Percentiles rank a stretch among this genome's conserved stretches.
Conservation (phyloP, 2,888 invertebrate species). For the Pyrochroa serraticornis region DNA sequence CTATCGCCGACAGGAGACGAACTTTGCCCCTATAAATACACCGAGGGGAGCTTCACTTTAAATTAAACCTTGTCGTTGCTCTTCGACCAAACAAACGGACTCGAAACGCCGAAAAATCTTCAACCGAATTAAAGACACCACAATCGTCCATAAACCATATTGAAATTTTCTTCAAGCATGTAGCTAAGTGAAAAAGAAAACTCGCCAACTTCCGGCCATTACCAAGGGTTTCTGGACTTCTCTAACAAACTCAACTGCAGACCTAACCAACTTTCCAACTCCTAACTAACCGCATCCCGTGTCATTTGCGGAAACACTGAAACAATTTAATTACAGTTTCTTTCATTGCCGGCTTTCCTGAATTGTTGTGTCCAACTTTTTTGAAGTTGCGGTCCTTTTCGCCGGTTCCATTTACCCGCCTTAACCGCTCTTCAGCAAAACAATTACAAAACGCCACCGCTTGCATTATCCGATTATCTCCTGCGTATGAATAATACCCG, state of each 20-base stretch:
- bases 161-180: too few relatives aligned
- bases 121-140: neutral
- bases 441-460: constrained; percentile 23
- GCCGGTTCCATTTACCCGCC: neutral
- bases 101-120: neutral
- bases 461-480: constrained; percentile 21
- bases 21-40: constrained; percentile 27
- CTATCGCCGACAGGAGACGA: constrained; percentile 16
- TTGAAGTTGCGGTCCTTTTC: neutral
- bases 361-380: constrained; percentile 26
- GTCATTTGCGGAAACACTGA: constrained; percentile 36
- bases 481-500: constrained; percentile 31
- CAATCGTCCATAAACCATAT: constrained; percentile 12
- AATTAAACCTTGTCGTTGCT: constrained; percentile 9
- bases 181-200: too few relatives aligned
- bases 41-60: constrained; percentile 15
- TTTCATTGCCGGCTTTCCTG: constrained; percentile 28
- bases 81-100: constrained; percentile 5
- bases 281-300: constrained; percentile 33
- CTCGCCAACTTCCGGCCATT: too few relatives aligned
- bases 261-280: constrained; percentile 31
- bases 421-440: constrained; percentile 3
- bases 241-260: constrained; percentile 29
- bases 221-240: neutral
- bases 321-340: constrained; percentile 38